phyloP scores from a whole-genome alignment of 64 coral and sea anemone species.

The Hydrozoanthus tunicans region DNA sequence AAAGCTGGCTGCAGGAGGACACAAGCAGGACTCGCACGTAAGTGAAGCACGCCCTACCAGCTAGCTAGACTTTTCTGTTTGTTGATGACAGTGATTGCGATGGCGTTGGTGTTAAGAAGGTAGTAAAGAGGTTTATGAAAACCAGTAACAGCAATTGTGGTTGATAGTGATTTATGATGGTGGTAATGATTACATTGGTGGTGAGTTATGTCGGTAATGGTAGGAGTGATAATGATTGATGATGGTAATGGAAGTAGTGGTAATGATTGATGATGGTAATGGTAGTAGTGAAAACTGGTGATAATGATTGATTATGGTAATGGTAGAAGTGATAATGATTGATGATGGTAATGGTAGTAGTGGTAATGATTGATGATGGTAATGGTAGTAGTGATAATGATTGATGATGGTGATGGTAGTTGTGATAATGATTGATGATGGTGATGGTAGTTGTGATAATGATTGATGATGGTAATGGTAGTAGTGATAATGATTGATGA shows the following conservation, averaged over 20 bases:
- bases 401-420: background rate
- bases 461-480: background rate
- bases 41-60: background rate
- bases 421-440: background rate
- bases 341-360: background rate
- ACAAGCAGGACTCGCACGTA: conserved; percentile 89
- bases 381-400: background rate
- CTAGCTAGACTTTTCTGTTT: background rate
- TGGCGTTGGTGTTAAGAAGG: background rate
- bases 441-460: background rate
- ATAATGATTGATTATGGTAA: background rate
- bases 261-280: background rate
- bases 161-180: background rate
- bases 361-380: background rate
- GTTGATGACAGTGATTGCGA: background rate
- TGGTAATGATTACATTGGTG: background rate
- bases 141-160: background rate
- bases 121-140: background rate
- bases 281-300: background rate
- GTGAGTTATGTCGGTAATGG: background rate
- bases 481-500: background rate
- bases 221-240: background rate
- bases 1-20: conserved; percentile 93
- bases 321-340: background rate
- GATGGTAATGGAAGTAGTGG: background rate